Base-by-base conservation (phyloP, 2,113 vertebrate genomes). In the Rattus norvegicus region DNA sequence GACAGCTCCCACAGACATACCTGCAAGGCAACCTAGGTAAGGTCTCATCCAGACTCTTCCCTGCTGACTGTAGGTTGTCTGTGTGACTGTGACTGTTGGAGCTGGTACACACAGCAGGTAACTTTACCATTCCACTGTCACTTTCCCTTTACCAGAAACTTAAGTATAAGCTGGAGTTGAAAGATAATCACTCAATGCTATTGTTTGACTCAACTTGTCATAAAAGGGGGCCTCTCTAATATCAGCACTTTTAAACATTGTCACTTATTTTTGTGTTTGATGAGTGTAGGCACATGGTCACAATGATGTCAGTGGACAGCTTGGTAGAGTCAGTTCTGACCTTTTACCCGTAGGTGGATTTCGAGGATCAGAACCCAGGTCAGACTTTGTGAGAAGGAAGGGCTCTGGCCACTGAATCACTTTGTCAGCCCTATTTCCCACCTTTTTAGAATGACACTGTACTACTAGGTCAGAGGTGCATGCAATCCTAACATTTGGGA, bases 131-230 rank as follows among this genome's bases (percentile, higher is more conserved):
- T 70, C 69, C 20, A 26, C 47, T n/a, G 47, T 26, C 43, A 36
- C 52, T 69, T 86, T 24, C 30, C 52, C 47, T 87, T 87, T 89
- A 81, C 47, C 11, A 73, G 80, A 93, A 93, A 14, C 43, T 43
- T 43, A 43, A 43, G 43, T 43, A 43, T 43, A 43, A 43, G 43
- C 43, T 43, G 36, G 54, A 90, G 84, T 56, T 67, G 88, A 28
- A 91, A 28, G 69, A 49, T 39, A 61, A n/a, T 43, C 61, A 88
- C 8, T 67, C 73, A 63, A 85, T 92, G 96, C 92, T 95, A 83
- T 54, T 95, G 17, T 67, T n/a, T 61, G 76, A 54, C 10, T 95
- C 76, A 92, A 17, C 90, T 96, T 79, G 80, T 59, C 70, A 85
- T 89, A 86, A 91, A 93, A 73, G 59, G 12, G n/a, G n/a, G 24